Evolutionary conservation across 2,888 invertebrate species (phyloP).

Genomic region (Pseudococcus viburni): DNA sequence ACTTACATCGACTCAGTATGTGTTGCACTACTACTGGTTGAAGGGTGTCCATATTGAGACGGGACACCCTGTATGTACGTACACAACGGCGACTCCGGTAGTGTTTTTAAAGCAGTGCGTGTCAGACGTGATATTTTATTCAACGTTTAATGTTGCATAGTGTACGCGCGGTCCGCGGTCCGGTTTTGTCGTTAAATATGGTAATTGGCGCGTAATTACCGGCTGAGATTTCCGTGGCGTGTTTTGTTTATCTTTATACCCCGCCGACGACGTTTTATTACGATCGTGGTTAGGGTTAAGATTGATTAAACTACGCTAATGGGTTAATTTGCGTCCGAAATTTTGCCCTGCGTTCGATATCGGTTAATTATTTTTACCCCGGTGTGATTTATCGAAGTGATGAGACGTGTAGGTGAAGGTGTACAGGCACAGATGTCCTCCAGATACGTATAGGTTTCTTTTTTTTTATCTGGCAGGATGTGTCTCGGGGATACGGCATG

Average conservation of each 20-base stretch:
- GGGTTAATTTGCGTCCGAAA: not conserved
- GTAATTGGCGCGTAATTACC: slow-evolving; percentile 29
- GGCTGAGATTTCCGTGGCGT: slow-evolving; percentile 26
- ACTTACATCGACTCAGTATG: too few species aligned
- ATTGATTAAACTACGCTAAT: not conserved
- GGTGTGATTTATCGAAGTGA: not conserved
- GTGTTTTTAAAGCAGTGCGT: not conserved
- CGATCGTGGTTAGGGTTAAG: not conserved
- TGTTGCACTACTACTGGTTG: too few species aligned
- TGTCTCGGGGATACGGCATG: not conserved
- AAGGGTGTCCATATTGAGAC: too few species aligned
- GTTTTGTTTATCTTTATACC: not conserved
- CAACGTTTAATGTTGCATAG: not conserved
- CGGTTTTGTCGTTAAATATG: slow-evolving; percentile 24
- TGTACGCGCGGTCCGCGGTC: not conserved
- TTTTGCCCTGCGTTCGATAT: not conserved
- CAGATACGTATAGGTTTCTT: not conserved
- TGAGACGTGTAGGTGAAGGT: not conserved
- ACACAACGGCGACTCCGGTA: not conserved
- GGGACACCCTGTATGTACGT: too few species aligned
- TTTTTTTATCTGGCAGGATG: not conserved
- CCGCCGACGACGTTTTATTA: not conserved
- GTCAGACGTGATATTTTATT: slow-evolving; percentile 6
- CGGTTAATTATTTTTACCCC: not conserved
- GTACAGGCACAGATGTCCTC: not conserved